phyloP scores from a whole-genome alignment of 2,888 invertebrate genomes.

The Pandemis heparana region DNA sequence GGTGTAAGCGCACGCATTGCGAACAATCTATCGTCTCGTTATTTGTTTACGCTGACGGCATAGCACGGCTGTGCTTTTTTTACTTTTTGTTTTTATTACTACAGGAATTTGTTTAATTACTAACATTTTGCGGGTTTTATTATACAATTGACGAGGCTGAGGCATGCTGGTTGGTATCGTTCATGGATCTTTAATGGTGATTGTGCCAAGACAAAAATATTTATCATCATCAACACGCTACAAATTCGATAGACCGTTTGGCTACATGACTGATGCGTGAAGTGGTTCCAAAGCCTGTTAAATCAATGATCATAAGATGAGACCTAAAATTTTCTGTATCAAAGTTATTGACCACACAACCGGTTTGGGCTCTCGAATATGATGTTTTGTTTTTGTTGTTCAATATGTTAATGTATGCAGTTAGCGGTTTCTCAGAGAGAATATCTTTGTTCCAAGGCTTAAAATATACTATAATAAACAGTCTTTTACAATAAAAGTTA shows the following conservation, averaged over 20 bases:
- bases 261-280: neutral
- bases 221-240: neutral
- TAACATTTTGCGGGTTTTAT: slow-evolving; percentile 15
- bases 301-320: neutral
- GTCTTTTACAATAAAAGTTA: no score
- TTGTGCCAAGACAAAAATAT: neutral
- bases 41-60: slow-evolving; percentile 54
- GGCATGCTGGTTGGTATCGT: neutral
- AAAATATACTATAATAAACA: no score
- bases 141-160: neutral
- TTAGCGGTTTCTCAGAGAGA: neutral
- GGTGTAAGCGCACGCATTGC: slow-evolving; percentile 51
- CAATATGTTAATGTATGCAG: neutral
- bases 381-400: neutral
- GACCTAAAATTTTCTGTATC: neutral
- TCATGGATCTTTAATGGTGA: neutral
- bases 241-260: neutral
- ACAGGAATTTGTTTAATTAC: slow-evolving; percentile 14
- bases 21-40: slow-evolving; percentile 61
- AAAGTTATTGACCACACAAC: slow-evolving; percentile 1
- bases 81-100: slow-evolving; percentile 36
- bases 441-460: no score
- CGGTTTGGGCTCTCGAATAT: neutral
- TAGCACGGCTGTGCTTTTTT: slow-evolving; percentile 46
- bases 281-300: no score